These are phyloP conservation scores for Eupithecia tripunctaria DNA, from an alignment of 2,888 invertebrate genomes.

Conservation along the genomic window DNA sequence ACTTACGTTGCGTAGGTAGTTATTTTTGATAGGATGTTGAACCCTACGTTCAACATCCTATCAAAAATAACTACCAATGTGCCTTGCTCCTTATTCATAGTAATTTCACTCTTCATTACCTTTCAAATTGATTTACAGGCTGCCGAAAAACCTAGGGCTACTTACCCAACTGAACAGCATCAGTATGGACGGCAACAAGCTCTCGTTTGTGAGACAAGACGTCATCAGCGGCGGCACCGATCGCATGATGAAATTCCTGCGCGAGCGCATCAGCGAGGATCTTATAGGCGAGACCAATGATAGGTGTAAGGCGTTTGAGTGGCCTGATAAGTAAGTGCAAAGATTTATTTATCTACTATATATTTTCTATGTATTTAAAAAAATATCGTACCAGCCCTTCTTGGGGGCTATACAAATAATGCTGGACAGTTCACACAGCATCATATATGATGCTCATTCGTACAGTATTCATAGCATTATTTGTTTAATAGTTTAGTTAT, in stretches of 20 bases:
- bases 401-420: too few relatives aligned
- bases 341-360: background rate
- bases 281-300: constrained; percentile 66
- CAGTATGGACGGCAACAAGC: constrained; percentile 93
- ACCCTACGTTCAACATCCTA: background rate
- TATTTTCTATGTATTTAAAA: too few relatives aligned
- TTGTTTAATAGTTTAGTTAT: too few relatives aligned
- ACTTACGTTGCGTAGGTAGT: background rate
- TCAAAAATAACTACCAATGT: background rate
- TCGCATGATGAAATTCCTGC: constrained; percentile 90
- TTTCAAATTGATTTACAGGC: constrained; percentile 49
- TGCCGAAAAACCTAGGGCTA: constrained; percentile 76
- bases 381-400: too few relatives aligned
- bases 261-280: constrained; percentile 85
- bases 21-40: too few relatives aligned
- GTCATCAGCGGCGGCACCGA: constrained; percentile 93
- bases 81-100: background rate
- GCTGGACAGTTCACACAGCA: too few relatives aligned
- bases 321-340: constrained; percentile 85
- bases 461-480: too few relatives aligned
- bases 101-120: background rate
- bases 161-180: constrained; percentile 92
- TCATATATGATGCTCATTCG: too few relatives aligned
- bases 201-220: constrained; percentile 92
- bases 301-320: constrained; percentile 60